Conservation (phyloP, 1,140 invertebrate genomes). For the Riptortus pedestris region DNA sequence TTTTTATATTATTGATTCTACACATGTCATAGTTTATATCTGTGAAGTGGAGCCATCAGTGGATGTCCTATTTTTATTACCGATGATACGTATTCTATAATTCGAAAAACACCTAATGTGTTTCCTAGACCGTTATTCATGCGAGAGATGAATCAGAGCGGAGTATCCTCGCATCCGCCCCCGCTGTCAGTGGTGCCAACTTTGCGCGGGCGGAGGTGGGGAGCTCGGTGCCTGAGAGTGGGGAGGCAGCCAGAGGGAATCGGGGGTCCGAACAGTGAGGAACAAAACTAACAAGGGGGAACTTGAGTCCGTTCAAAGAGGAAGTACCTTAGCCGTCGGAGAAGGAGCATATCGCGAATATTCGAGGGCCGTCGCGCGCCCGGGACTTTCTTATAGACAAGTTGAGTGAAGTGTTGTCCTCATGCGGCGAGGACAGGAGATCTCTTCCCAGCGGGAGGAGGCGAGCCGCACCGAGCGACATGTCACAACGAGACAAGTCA, state of each 20-base stretch:
- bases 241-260: background rate
- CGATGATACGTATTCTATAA: too few species aligned
- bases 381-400: background rate
- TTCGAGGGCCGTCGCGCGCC: background rate
- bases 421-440: slow-evolving; percentile 4
- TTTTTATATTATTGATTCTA: too few species aligned
- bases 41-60: too few species aligned
- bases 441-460: background rate
- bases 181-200: too few species aligned
- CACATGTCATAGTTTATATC: too few species aligned
- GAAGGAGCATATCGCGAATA: background rate
- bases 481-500: slow-evolving; percentile 4
- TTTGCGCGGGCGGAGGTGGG: slow-evolving; percentile 2
- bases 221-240: background rate
- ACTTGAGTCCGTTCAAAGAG: background rate
- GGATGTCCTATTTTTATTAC: too few species aligned
- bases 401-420: background rate
- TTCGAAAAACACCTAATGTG: too few species aligned
- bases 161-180: too few species aligned
- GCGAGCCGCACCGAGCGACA: background rate
- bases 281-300: background rate
- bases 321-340: background rate
- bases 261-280: slow-evolving; percentile 13
- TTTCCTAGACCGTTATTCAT: too few species aligned
- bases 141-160: too few species aligned